Evolutionary conservation across 2,888 invertebrate genomes (phyloP).

Genomic region (Congeria kusceri): DNA sequence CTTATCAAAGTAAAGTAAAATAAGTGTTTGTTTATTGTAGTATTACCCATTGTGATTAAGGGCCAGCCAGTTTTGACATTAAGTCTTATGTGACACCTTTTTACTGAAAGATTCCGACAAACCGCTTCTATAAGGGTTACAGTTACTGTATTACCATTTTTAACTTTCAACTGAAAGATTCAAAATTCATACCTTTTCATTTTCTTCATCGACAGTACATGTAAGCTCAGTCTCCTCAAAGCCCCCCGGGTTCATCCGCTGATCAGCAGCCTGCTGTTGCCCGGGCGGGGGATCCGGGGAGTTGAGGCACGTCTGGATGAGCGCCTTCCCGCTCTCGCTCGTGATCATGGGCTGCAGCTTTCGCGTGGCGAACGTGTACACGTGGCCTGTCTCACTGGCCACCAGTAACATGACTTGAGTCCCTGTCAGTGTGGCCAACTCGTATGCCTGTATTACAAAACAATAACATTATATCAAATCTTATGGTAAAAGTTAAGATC

Average conservation of each 20-base stretch:
- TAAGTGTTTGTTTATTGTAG: too few relatives aligned
- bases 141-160: too few relatives aligned
- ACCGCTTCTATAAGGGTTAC: too few relatives aligned
- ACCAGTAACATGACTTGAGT: conserved; percentile 99
- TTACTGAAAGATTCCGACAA: too few relatives aligned
- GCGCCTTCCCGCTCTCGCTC: conserved; percentile 95
- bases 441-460: conserved; percentile 93
- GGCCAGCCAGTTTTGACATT: too few relatives aligned
- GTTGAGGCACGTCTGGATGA: conserved; percentile 99
- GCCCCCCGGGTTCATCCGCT: conserved; percentile 98
- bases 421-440: conserved; percentile 98
- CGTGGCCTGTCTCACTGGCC: conserved; percentile 99
- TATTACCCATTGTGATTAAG: too few relatives aligned
- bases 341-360: conserved; percentile 99
- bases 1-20: too few relatives aligned
- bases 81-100: too few relatives aligned
- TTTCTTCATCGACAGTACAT: conserved; percentile 89
- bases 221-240: conserved; percentile 99
- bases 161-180: too few relatives aligned
- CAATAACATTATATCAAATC: too few relatives aligned
- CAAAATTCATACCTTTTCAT: conserved; percentile 38
- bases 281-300: conserved; percentile 92
- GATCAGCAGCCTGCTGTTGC: conserved; percentile 89
- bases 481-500: too few relatives aligned
- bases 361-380: conserved; percentile 99